phyloP scores from a whole-genome alignment of 2,797 vertebrate species.

The Novumbra hubbsi region DNA sequence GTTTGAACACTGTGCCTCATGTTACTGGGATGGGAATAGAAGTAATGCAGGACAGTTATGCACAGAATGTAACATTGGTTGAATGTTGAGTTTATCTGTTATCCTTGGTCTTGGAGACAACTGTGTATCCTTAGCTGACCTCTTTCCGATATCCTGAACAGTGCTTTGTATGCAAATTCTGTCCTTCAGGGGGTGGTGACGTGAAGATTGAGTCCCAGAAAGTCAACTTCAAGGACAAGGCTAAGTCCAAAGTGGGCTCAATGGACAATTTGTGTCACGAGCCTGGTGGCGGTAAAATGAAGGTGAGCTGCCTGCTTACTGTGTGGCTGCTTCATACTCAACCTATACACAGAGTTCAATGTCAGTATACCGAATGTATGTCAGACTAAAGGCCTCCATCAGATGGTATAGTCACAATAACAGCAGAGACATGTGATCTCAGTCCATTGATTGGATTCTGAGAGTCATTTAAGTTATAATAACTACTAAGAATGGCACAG shows the following conservation, averaged over 20 bases:
- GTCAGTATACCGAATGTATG: not conserved
- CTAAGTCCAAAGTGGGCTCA: constrained; percentile 86
- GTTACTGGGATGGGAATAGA: not conserved
- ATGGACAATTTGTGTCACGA: constrained; percentile 82
- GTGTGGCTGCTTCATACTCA: not conserved
- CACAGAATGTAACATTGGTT: too few relatives aligned
- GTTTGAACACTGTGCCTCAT: not conserved
- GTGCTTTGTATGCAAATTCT: constrained; percentile 6
- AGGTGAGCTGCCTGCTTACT: constrained; percentile 68
- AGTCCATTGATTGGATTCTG: not conserved
- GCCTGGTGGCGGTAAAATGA: constrained; percentile 76
- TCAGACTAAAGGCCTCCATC: not conserved
- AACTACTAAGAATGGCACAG: not conserved
- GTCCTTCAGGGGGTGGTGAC: constrained; percentile 81
- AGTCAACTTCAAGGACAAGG: constrained; percentile 87
- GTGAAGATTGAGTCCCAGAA: constrained; percentile 90
- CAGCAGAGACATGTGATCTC: not conserved
- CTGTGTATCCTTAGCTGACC: not conserved
- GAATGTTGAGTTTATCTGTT: too few relatives aligned
- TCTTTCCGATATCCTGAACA: not conserved
- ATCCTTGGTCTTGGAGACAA: too few relatives aligned
- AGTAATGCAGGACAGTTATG: too few relatives aligned
- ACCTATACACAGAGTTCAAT: not conserved
- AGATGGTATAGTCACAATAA: not conserved
- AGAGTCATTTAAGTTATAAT: not conserved